These are phyloP conservation scores for Potorous gilbertii DNA, from an alignment of 2,797 vertebrate genomes.

Conservation along the genomic window DNA sequence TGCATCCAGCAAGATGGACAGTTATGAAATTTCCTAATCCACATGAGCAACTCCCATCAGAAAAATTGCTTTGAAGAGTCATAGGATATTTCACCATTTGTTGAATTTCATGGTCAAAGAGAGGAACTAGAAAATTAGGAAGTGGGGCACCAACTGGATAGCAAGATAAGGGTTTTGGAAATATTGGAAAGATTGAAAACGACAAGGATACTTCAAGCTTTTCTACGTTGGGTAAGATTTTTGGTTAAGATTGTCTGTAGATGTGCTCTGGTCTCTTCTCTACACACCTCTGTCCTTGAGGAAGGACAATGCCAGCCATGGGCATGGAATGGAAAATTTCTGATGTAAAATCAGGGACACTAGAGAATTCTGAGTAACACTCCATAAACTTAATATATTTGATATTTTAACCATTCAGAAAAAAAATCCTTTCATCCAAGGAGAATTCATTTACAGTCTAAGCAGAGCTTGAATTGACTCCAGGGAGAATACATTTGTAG, in stretches of 20 bases:
- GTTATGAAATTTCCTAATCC: background rate
- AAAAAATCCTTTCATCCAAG: slow-evolving; percentile 6
- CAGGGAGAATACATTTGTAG: background rate
- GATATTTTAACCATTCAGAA: slow-evolving; percentile 5
- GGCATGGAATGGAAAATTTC: slow-evolving; percentile 13
- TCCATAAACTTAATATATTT: slow-evolving; percentile 33
- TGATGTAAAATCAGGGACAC: slow-evolving; percentile 25
- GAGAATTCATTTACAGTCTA: slow-evolving; percentile 51
- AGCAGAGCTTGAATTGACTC: slow-evolving; percentile 37
- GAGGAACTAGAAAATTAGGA: background rate
- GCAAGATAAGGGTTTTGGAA: slow-evolving; percentile 31
- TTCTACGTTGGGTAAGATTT: slow-evolving; percentile 1
- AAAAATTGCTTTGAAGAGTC: background rate
- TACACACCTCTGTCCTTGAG: slow-evolving; percentile 21
- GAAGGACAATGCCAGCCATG: slow-evolving; percentile 11
- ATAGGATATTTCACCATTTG: slow-evolving; percentile 1
- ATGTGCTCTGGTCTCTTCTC: slow-evolving; percentile 5
- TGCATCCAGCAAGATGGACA: background rate
- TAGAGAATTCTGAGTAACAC: background rate
- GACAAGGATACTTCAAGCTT: background rate
- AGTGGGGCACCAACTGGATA: background rate
- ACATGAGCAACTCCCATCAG: slow-evolving; percentile 10
- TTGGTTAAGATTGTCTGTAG: background rate
- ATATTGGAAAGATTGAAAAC: slow-evolving; percentile 9
- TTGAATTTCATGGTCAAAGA: slow-evolving; percentile 37